Base-by-base conservation (phyloP, 2,113 vertebrate species). In the Hystrix cristata region DNA sequence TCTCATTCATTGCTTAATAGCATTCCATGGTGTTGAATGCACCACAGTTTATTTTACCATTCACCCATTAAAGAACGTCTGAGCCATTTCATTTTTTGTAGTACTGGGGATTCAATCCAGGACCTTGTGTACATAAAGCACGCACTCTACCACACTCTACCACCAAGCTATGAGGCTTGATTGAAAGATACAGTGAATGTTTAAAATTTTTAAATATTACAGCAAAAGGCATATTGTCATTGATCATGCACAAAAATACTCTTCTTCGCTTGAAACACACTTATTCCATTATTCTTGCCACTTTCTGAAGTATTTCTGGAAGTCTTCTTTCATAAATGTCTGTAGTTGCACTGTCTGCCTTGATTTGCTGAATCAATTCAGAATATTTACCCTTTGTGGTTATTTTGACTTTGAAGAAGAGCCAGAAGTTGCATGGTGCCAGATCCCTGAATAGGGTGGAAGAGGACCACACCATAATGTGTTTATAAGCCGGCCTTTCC, bases 1-100 rank as follows among this genome's bases (percentile, higher is more conserved):
- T 90, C 65, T 25, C 89, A 87, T 84, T 88, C 34, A 86, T 71
- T 85, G 72, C 69, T 95, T 48, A 65, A 59, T 53, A 82, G 38
- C 90, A 76, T 80, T 81, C n/a, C 62, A 11, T 55, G 53, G 31
- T 86, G 4, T 91, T 91, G 91, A 55, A 43, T 74, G 25, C 80
- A 90, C 19, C 14, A 80, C 34, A n/a, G 18, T 92, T 87, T 84
- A 67, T 84, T 90, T 93, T 93, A 65, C 87, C 21, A 31, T n/a
- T 79, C 9, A 57, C 69, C 19, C 59, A 53, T 11, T 80, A 27
- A 82, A 90, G 29, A 51, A 90, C 31, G n/a, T 90, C 51, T 86
- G 65, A 19, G 48, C 14, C 23, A 53, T 95, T 92, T 84, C 43
- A 4, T 67, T 86, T 21, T 29, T 48, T 80, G 55, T 71, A 46